Evolutionary conservation across 2,113 vertebrate species (phyloP), one percentile per base, ranked within the genome.

Genomic region (Caloenas nicobarica): DNA sequence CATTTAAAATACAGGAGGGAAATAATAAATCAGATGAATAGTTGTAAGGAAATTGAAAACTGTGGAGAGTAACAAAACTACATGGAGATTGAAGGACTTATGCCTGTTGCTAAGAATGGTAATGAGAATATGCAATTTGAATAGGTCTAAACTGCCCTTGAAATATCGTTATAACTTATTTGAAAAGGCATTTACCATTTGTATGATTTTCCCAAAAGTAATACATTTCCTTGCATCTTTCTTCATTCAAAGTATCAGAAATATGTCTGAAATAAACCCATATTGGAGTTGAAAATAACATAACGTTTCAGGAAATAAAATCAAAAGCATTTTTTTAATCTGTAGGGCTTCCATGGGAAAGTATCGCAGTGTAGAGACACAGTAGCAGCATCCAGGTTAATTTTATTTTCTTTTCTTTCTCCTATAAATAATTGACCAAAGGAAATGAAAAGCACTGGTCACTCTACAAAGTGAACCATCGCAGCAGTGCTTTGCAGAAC

Each of bases 21-120:
- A 97, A 96, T 83, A 95, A 97, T 98, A 97, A 97, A 98, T 98
- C 96, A 96, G 54, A 25, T 78, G 85, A 98, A 97, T 95, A 42
- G 64, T 95, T 96, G 95, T 79, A 93, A 96, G 92, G 77, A 98
- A 98, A 97, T 95, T 96, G 97, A 96, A 97, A 96, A 96, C 88
- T 97, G 94, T 93, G 69, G 86, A 76, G 94, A 97, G 97, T 96
- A 98, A 92, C 82, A 96, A 96, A 97, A 97, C 89, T 96, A 95
- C n/a, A 7, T 19, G 60, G 51, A 83, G 92, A 97, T 61, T 92
- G 92, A 96, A 94, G 97, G 91, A 91, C 51, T n/a, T 91, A 42
- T 1, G 40, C 65, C 88, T 95, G 62, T 97, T 96, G 94, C 95
- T 93, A 40, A 77, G 88, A 97, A 97, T 96, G 93, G 87, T 95